Conservation (phyloP, 2,888 invertebrate genomes). For the Neuroscelio doddi region DNA sequence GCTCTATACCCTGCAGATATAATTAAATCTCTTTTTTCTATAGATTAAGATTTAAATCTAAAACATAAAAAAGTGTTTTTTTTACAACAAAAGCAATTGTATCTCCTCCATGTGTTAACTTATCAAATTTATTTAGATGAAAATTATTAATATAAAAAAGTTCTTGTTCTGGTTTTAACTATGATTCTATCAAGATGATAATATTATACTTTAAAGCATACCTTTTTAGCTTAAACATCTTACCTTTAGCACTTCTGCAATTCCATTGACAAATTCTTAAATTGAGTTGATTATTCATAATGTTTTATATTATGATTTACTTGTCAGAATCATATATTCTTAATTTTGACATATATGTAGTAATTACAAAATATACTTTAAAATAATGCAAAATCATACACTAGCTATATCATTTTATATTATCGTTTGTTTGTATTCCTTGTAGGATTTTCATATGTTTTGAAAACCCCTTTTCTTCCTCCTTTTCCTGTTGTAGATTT, state of each 20-base stretch:
- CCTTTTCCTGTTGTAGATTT: too few species aligned
- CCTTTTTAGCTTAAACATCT: background rate
- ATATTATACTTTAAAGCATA: background rate
- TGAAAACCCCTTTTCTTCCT: too few species aligned
- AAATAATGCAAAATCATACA: too few species aligned
- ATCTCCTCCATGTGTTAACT: background rate
- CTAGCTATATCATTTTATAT: too few species aligned
- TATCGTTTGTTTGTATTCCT: too few species aligned
- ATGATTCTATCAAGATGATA: background rate
- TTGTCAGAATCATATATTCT: background rate
- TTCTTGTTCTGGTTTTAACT: background rate
- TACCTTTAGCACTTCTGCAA: background rate
- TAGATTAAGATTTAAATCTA: background rate
- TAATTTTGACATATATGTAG: too few species aligned
- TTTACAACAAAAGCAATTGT: background rate
- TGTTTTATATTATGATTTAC: background rate
- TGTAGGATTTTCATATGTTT: too few species aligned
- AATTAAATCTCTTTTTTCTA: too few species aligned
- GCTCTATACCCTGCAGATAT: too few species aligned
- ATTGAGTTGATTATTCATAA: background rate
- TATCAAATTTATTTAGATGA: background rate
- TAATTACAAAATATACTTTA: too few species aligned
- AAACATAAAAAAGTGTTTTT: background rate
- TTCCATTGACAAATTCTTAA: slow-evolving; percentile 1
- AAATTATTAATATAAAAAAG: background rate